Base-by-base conservation (phyloP, 2,797 vertebrate genomes). In the Chelonia mydas region DNA sequence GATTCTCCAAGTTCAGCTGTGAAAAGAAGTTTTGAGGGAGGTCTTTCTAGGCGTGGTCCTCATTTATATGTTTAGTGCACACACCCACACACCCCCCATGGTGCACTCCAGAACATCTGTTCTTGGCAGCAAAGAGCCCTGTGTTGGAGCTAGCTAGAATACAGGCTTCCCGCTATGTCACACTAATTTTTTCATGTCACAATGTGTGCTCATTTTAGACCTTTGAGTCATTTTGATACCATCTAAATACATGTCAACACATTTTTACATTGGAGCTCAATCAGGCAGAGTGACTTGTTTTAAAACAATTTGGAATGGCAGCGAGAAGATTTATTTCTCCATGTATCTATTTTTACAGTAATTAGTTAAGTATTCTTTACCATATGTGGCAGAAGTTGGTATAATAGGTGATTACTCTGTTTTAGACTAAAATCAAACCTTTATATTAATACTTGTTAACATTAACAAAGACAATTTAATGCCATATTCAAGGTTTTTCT, bases 21-120 rank as follows among this genome's bases (percentile, higher is more conserved):
- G 3, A 53, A 77, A 7, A 17, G 51, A 81, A 68, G 72, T 31
- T 8, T 82, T 54, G 50, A 19, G 31, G 90, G 2, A 77, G 45
- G 6, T 65, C 61, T 79, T 85, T 78, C 74, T 57, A 74, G 25
- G 10, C 16, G 21, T 9, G 7, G 37, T 59, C 37, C 17, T 82
- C 23, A 37, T 0, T 0, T 47, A 51, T 13, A 5, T 47, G 23
- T 54, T 77, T 53, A 84, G 65, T n/a, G 28, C 54, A 33, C 53
- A 74, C 41, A 45, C n/a, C 0, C 0, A 61, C 7, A 65, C 10
- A 5, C 41, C 41, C 41, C 41, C 41, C 55, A 37, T n/a, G n/a
- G 16, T 0, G 11, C 33, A 87, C 59, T 23, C 0, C 0, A 87
- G 83, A 61, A 50, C 78, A 89, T 13, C 78, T 80, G 41, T 57